Base-by-base conservation (phyloP, 2,797 vertebrate species). In the Myripristis murdjan region DNA sequence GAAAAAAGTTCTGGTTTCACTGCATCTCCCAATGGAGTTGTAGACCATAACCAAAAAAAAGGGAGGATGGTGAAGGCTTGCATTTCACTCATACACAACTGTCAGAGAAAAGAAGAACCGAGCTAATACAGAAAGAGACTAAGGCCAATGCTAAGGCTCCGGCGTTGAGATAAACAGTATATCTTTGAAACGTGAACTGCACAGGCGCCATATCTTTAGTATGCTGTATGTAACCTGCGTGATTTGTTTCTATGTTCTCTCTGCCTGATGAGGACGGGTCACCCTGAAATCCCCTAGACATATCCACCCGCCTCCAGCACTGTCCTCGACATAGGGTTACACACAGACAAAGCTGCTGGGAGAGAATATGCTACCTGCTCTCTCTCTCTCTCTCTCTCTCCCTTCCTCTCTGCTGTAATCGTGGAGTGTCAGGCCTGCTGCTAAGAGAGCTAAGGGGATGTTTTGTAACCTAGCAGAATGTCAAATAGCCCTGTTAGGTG, bases 241-340 rank as follows among this genome's bases (percentile, higher is more conserved):
- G 35, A 53, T 80, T 82, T 76, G 63, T 82, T 83, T 83, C 75
- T 57, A 26, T 64, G 51, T 62, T 59, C 77, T 49, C 46, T 64
- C 9, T 56, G 46, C 56, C 53, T 83, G 85, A 81, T 8, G 81
- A 87, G 85, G 67, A 82, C 82, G 63, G 88, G 91, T 93, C 90
- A 89, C 89, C 89, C 86, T 90, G 84, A 91, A 78, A 87, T 83
- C 78, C 70, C 79, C 74, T 70, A 59, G 85, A 88, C 89, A 79
- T 77, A 84, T 88, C 85, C 85, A 35, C 63, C 62, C 62, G 84
- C 77, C 88, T 84, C 70, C 68, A 76, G 87, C 75, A 2, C 68
- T 82, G 87, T 90, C 83, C 87, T 85, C 69, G 6, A 81, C 87
- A 83, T 86, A 77, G 82, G 70, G 73, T 77, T 82, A 77, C 81